Evolutionary conservation across 2,888 invertebrate species (phyloP).

Genomic region (Mylabris sibirica): DNA sequence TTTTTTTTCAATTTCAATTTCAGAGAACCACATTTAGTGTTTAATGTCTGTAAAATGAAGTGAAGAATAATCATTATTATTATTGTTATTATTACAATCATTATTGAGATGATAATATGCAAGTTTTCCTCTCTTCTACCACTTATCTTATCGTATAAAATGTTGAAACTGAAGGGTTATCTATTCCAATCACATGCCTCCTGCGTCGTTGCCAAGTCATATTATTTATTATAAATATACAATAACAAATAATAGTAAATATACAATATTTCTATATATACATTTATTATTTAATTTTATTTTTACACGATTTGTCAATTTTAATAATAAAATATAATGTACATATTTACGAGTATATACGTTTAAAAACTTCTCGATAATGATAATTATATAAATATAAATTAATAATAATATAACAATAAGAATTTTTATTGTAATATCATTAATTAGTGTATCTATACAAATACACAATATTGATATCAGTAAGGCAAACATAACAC

Average conservation of each 20-base stretch:
- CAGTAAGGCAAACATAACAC: not conserved
- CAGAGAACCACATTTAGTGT: no score
- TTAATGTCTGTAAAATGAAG: no score
- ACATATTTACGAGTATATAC: no score
- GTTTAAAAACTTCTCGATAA: not conserved
- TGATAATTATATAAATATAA: not conserved
- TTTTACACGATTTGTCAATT: not conserved
- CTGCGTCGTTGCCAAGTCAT: slow-evolving; percentile 51
- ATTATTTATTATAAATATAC: slow-evolving; percentile 1
- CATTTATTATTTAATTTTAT: not conserved
- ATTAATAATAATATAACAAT: not conserved
- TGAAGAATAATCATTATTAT: no score
- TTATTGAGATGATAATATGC: slow-evolving; percentile 1
- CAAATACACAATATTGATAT: not conserved
- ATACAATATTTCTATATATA: not conserved
- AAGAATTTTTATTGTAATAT: not conserved
- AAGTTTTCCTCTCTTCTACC: slow-evolving; percentile 6
- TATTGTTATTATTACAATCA: no score
- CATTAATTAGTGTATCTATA: not conserved
- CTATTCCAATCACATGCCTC: slow-evolving; percentile 53
- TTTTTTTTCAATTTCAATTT: no score
- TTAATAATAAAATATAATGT: not conserved
- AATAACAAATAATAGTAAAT: not conserved
- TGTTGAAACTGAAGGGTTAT: slow-evolving; percentile 51
- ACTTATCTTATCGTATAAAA: slow-evolving; percentile 49